Evolutionary conservation across 2,113 vertebrate genomes (phyloP).

Genomic region (Diadophis punctatus): DNA sequence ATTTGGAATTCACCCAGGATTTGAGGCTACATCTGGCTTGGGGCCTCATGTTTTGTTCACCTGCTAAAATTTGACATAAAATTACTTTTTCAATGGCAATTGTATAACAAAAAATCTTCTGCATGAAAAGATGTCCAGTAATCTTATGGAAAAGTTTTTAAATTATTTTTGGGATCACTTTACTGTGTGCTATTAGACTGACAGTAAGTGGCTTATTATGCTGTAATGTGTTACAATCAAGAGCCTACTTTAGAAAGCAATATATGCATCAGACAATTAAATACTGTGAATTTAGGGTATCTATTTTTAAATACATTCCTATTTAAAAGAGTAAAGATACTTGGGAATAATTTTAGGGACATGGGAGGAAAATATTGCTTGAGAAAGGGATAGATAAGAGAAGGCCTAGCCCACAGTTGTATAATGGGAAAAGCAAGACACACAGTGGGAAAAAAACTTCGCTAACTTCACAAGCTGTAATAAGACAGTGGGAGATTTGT

Average conservation of each 20-base stretch:
- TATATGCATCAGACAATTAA: background rate
- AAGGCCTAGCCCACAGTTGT: no score
- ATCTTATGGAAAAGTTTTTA: background rate
- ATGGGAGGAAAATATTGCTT: background rate
- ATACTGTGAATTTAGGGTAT: background rate
- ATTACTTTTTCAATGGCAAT: background rate
- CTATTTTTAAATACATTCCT: background rate
- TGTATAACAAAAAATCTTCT: background rate
- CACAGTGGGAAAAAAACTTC: no score
- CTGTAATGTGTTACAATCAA: background rate
- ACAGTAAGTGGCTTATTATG: background rate
- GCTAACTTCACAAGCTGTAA: no score
- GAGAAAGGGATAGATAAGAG: background rate
- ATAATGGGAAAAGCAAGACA: no score
- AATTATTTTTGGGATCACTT: background rate
- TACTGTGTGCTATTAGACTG: background rate
- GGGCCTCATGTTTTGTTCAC: background rate
- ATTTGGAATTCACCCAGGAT: background rate
- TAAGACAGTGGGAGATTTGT: no score
- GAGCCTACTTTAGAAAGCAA: background rate
- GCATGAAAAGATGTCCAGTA: background rate
- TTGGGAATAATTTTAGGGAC: background rate
- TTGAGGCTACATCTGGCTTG: background rate
- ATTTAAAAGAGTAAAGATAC: background rate
- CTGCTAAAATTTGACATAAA: background rate